A percentile compares a stretch with the other conserved stretches of the same genome.
These are phyloP conservation scores for Hoplostethus atlanticus DNA, from an alignment of 2,797 vertebrate species.

Conservation along the genomic window DNA sequence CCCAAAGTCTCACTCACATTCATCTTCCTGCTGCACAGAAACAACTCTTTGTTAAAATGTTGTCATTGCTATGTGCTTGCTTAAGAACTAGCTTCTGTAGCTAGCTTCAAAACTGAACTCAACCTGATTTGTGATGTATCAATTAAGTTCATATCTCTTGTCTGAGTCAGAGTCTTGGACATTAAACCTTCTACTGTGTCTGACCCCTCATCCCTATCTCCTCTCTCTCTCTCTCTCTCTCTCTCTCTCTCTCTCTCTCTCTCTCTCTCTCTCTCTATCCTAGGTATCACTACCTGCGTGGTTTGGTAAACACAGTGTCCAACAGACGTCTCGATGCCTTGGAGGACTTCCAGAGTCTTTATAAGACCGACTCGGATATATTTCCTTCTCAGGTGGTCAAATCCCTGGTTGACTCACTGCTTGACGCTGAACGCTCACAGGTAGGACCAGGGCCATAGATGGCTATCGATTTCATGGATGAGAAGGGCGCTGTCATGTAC, in stretches of 20 bases:
- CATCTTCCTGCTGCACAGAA: too few species aligned
- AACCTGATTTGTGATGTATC: neutral
- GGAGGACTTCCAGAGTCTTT: slow-evolving; percentile 94
- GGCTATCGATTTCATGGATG: neutral
- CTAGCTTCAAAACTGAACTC: neutral
- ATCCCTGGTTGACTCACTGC: slow-evolving; percentile 85
- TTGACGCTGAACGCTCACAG: slow-evolving; percentile 79
- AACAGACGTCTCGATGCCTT: slow-evolving; percentile 90
- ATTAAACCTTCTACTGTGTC: neutral
- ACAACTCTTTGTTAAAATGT: too few species aligned
- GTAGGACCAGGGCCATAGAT: slow-evolving; percentile 45
- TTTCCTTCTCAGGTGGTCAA: slow-evolving; percentile 92
- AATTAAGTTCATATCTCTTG: neutral
- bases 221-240: neutral
- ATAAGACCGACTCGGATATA: slow-evolving; percentile 93
- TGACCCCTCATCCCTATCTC: neutral
- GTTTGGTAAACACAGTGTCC: slow-evolving; percentile 89
- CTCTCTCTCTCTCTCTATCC: slow-evolving; percentile 1
- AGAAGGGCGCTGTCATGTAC: neutral
- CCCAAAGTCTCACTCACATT: too few species aligned
- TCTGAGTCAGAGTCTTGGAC: neutral
- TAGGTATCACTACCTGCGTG: slow-evolving; percentile 94
- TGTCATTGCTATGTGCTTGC: too few species aligned
- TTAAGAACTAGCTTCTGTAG: too few species aligned
- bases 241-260: neutral